Evolutionary conservation across 1,140 invertebrate species (phyloP), one percentile per base, ranked within the genome.

Genomic region (Lepidostoma basale): DNA sequence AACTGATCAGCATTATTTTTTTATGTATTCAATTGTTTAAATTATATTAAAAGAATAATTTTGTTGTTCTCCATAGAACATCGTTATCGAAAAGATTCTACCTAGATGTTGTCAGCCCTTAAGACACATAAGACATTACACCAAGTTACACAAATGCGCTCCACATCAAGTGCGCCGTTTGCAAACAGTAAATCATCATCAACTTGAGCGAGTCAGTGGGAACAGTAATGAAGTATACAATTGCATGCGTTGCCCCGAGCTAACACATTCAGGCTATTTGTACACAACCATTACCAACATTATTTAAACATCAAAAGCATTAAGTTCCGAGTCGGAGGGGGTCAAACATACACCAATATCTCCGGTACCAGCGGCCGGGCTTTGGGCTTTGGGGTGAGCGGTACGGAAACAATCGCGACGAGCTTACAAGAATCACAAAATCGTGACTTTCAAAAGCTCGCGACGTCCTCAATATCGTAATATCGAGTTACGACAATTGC

Each of bases 81-180:
- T 8, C 20, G 28, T 18, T 56, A 30, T 33, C 4, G 8, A 33
- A 56, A 56, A 56, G 52, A 33, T 59, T 59, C 39, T 67, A 71
- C 70, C 70, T 64, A 72, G 70, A 72, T 72, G 70, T 68, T 68
- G 70, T 72, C 70, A 72, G 70, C 60, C 52, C 26, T 26, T 56
- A 16, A 14, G 5, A 36, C 12, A 56, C 52, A 56, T 8, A 56
- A 16, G 22, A 56, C 26, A 56, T 33, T 16, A 33, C 26, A 33
- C 28, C 26, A 56, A 33, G 16, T 14, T 3, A 49, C 22, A 49
- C 23, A 30, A 23, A 25, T 44, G 59, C 45, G 62, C 59, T 62
- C 59, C 63, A 67, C 66, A 69, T 10, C 52, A 44, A 62, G 69
- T 71, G 69, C 69, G 36, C 56, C 40, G 16, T 45, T 67, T 60